Evolutionary conservation across 1,140 invertebrate species (phyloP).

Genomic region (Drosophila arizonae): DNA sequence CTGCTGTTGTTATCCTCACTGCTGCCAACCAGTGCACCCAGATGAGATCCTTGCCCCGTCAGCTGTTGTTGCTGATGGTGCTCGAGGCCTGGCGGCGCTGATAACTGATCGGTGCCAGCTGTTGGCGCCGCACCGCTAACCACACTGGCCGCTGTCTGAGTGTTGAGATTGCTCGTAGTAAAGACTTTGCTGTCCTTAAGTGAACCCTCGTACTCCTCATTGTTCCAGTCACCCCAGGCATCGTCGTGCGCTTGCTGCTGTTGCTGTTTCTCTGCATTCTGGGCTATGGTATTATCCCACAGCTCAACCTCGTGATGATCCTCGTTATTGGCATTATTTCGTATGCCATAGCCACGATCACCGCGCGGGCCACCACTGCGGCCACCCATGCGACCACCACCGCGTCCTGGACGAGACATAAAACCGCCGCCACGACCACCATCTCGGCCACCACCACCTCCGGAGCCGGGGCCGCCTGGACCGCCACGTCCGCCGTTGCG

Average conservation of each 20-base stretch:
- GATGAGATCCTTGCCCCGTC: constrained; percentile 71
- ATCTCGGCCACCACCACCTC: constrained; percentile 83
- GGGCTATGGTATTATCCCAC: constrained; percentile 83
- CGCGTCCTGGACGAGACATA: constrained; percentile 47
- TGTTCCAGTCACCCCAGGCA: constrained; percentile 91
- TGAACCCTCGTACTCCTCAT: constrained; percentile 96
- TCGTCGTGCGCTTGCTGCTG: constrained; percentile 76
- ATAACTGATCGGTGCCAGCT: constrained; percentile 42
- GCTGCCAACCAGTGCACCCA: constrained; percentile 43
- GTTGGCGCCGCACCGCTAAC: constrained; percentile 50
- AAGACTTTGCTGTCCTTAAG: constrained; percentile 97
- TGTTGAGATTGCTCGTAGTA: constrained; percentile 87
- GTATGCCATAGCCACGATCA: constrained; percentile 83
- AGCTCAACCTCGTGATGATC: constrained; percentile 83
- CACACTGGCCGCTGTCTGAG: constrained; percentile 70
- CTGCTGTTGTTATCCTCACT: constrained; percentile 35
- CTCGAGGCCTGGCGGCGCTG: constrained; percentile 80
- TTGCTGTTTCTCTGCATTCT: constrained; percentile 79
- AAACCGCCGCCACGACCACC: constrained; percentile 84
- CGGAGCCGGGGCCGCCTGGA: constrained; percentile 66
- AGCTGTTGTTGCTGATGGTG: constrained; percentile 36
- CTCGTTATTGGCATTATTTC: constrained; percentile 75
- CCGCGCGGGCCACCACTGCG: constrained; percentile 81
- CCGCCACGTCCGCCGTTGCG: constrained; percentile 72
- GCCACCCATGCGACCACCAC: constrained; percentile 83